Base-by-base conservation (phyloP, 2,888 invertebrate genomes). In the Clanis bilineata region DNA sequence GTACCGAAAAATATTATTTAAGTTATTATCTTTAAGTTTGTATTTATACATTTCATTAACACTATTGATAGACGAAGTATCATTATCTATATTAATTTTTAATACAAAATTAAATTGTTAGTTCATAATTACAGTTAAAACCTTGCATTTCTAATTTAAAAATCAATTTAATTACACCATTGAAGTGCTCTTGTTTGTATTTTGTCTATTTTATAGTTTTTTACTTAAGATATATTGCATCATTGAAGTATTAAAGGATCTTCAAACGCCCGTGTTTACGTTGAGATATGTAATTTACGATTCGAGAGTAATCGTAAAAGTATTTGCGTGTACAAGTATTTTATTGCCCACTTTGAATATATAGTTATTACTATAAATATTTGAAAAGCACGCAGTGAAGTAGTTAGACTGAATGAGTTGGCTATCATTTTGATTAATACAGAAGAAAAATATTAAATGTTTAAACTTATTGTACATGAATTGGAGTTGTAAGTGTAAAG, bases 201-300 rank as follows among this genome's bases (percentile, higher is more conserved):
- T 18, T 4, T 23, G 18, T 51, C 51, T 32, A 32, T 51, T 51
- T 45, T 32, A 25, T 25, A 23, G 2, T 28, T 4, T 47, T 15
- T n/a, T 7, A 25, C n/a, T 47, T 28, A n/a, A 47, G 21, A 18
- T 28, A 18, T 12, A 38, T 45, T 47, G 45, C 51, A 51, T 65
- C 76, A 72, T 77, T 76, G 67, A 70, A 28, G 15, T 57, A 47
- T 36, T 47, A 47, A 25, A 47, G 47, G 21, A 39, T 58, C 70
- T 76, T 73, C 64, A 65, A 71, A 66, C 66, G 63, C 62, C 64
- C 59, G 59, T 66, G 67, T 71, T 68, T 74, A 68, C 65, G 66
- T 69, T 72, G 73, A 67, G 68, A 69, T 69, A 61, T 70, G 70
- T 67, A 70, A 69, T 76, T 73, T 66, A 72, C 67, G 68, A 68